phyloP scores from a whole-genome alignment of 2,797 vertebrate species.

The Erethizon dorsatum region DNA sequence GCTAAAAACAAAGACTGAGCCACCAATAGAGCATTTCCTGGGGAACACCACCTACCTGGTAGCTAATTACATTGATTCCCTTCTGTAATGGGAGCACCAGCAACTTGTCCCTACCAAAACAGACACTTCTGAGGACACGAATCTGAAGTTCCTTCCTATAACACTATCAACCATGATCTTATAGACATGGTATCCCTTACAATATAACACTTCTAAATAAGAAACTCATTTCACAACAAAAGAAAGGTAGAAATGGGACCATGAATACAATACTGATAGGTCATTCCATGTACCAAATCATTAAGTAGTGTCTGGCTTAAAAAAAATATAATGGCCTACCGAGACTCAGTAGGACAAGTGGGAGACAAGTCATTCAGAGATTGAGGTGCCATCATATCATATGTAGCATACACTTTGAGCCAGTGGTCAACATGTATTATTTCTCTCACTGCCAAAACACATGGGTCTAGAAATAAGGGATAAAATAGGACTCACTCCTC shows the following conservation, averaged over 20 bases:
- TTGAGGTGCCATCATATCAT: not conserved
- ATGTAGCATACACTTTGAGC: not conserved
- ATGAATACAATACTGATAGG: not conserved
- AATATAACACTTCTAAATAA: not conserved
- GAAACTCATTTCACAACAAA: conserved; percentile 34
- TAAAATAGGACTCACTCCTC: not conserved
- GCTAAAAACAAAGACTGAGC: not conserved
- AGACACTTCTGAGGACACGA: not conserved
- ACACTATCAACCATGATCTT: not conserved
- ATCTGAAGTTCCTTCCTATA: not conserved
- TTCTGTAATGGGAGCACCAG: not conserved
- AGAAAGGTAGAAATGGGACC: not conserved
- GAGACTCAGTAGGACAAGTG: not conserved
- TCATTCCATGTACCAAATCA: not conserved
- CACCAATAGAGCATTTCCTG: not conserved
- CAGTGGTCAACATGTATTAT: not conserved
- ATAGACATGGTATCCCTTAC: not conserved
- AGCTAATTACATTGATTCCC: not conserved
- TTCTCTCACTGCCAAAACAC: not conserved
- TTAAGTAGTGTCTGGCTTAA: not conserved
- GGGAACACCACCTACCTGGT: not conserved
- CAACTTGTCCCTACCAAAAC: not conserved
- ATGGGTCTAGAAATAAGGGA: not conserved
- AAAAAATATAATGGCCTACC: not conserved
- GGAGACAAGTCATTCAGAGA: not conserved